Evolutionary conservation across 1,140 invertebrate species (phyloP), one percentile per base, ranked within the genome.

Genomic region (Ericerus pela): DNA sequence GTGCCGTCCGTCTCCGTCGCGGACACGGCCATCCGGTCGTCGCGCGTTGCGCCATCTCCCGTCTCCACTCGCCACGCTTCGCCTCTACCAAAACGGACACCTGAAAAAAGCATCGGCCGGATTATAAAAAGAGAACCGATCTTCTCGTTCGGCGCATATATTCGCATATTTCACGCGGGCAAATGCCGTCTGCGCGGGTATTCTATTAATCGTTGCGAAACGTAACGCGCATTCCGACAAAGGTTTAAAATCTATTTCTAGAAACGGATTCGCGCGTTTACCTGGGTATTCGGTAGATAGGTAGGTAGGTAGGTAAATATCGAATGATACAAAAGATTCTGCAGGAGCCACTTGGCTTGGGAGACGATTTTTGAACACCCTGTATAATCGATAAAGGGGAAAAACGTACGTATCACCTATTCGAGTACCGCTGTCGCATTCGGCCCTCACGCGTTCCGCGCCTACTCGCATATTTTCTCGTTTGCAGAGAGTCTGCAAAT

Each of bases 31-130:
- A n/a, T 5, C 8, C 29, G 30, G 12, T 10, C 16, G 20, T 24
- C 52, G 0, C 16, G 29, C 29, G n/a, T 3, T 16, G 11, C 3
- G 30, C 1, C 22, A 27, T 5, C 53, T 37, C n/a, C 11, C 24
- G 0, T 72, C 70, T 2, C 61, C 67, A 41, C 59, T 63, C 24
- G 60, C 64, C 33, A 22, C 4, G 2, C 2, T 14, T 10, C 41
- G 20, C 18, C 52, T 1, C 29, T 8, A 56, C 54, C 54, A 56
- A 33, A 56, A 56, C 3, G 54, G 54, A 38, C 54, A 56, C 54
- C 54, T 56, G 54, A 30, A 56, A 56, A 51, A 47, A n/a, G 22
- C n/a, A 8, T n/a, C 8, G n/a, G n/a, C n/a, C n/a, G 8, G 8
- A 33, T 33, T 33, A 33, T 8, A 10, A 10, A 33, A 10, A 33